These are phyloP conservation scores for Drosophila tripunctata DNA, from an alignment of 2,888 invertebrate species.

Conservation along the genomic window DNA sequence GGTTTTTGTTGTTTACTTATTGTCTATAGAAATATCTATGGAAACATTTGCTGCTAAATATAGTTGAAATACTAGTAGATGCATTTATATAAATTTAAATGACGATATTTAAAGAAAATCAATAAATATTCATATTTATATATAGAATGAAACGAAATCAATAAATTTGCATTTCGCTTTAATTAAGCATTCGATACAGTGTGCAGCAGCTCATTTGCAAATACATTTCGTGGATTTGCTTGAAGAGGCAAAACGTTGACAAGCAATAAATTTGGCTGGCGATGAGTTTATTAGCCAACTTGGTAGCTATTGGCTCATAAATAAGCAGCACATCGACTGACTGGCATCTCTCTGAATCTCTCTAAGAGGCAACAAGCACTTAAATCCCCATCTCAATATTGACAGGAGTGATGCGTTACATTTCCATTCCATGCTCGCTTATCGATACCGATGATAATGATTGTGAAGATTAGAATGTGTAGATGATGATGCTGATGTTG, in stretches of 20 bases:
- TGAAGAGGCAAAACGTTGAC: conserved; percentile 33
- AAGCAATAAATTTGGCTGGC: conserved; percentile 48
- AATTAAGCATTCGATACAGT: neutral
- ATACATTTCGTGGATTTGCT: neutral
- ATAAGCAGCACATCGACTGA: conserved; percentile 39
- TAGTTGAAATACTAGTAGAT: neutral
- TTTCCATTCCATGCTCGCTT: conserved; percentile 22
- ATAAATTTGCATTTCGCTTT: too few species aligned
- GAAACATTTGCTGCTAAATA: neutral
- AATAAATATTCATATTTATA: neutral
- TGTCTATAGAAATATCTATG: neutral
- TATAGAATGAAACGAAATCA: neutral
- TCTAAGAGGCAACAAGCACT: conserved; percentile 49
- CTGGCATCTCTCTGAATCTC: neutral
- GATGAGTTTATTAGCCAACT: conserved; percentile 72
- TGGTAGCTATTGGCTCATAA: conserved; percentile 47
- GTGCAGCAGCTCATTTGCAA: conserved; percentile 1
- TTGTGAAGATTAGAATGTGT: conserved; percentile 21
- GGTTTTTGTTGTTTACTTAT: conserved; percentile 18
- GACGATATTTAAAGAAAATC: neutral
- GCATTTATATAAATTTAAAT: neutral
- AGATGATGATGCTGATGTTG: conserved; percentile 24
- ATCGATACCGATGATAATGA: conserved; percentile 42
- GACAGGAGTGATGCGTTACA: conserved; percentile 24
- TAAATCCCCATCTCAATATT: conserved; percentile 45